Percentiles rank a stretch among this genome's conserved stretches.
Conservation (phyloP, 2,797 vertebrate species). For the Lepus oiostolus region DNA sequence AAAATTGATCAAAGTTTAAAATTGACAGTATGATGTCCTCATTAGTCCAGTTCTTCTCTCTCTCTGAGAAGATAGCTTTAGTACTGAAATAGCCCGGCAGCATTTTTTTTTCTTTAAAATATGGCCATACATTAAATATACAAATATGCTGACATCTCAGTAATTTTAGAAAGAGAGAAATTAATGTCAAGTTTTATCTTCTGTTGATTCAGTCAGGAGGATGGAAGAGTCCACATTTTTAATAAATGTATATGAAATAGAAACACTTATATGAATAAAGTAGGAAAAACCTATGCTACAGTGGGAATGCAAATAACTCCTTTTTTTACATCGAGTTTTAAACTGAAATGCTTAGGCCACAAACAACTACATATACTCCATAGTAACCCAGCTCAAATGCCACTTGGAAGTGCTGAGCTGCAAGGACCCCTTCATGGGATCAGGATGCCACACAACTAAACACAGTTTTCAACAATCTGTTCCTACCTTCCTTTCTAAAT, state of each 20-base stretch:
- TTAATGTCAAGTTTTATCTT: conserved; percentile 64
- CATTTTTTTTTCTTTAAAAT: conserved; percentile 58
- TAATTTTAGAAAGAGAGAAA: conserved; percentile 68
- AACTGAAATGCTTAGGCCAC: conserved; percentile 44
- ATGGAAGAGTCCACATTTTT: conserved; percentile 48
- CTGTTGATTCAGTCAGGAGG: conserved; percentile 41
- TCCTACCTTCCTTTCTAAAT: conserved; percentile 49
- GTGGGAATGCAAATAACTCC: background rate
- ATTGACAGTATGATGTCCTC: conserved; percentile 49
- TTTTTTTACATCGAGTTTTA: background rate
- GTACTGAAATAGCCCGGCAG: conserved; percentile 1
- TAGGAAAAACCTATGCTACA: conserved; percentile 44
- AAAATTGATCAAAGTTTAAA: conserved; percentile 73
- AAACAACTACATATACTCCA: background rate
- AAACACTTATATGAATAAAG: conserved; percentile 46
- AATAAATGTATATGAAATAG: conserved; percentile 56
- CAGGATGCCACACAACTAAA: conserved; percentile 10
- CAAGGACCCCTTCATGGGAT: background rate
- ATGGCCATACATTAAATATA: conserved; percentile 56
- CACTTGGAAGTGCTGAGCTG: background rate
- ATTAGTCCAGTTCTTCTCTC: conserved; percentile 40
- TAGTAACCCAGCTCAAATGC: background rate
- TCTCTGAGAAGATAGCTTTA: conserved; percentile 23
- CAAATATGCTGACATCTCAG: conserved; percentile 67
- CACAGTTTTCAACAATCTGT: conserved; percentile 30